A percentile compares a stretch with the other conserved stretches of the same genome.
These are phyloP conservation scores for Mythimna vitellina DNA, from an alignment of 2,888 invertebrate genomes.

Conservation along the genomic window DNA sequence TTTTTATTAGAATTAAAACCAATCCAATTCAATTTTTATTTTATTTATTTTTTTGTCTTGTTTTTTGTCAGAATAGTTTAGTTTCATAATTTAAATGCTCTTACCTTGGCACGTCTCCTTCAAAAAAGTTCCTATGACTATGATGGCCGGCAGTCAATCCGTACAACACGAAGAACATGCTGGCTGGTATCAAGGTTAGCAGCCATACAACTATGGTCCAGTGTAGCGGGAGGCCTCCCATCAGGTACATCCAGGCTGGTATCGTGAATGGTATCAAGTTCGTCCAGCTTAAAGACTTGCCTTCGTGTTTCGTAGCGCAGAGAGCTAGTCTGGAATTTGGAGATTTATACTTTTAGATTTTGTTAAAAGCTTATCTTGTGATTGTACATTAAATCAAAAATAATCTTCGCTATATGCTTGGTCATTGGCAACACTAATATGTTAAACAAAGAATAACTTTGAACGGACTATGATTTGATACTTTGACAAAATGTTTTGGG, in stretches of 20 bases:
- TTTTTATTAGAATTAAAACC: too few relatives aligned
- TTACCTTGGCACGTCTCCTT: conserved; percentile 94
- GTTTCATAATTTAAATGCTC: neutral
- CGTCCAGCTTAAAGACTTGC: conserved; percentile 74
- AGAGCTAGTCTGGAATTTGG: conserved; percentile 70
- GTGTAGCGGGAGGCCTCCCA: conserved; percentile 77
- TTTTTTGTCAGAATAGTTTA: too few relatives aligned
- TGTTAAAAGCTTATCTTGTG: neutral
- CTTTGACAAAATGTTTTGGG: too few relatives aligned
- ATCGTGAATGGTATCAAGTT: conserved; percentile 78
- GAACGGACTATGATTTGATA: too few relatives aligned
- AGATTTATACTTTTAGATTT: neutral
- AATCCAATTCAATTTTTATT: too few relatives aligned
- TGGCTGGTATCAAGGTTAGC: conserved; percentile 84
- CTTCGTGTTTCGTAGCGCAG: conserved; percentile 69
- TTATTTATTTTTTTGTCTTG: too few relatives aligned
- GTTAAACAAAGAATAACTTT: too few relatives aligned
- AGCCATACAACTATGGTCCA: conserved; percentile 90
- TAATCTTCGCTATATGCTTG: neutral
- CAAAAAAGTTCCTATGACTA: conserved; percentile 95
- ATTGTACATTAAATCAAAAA: neutral
- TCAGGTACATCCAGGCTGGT: conserved; percentile 84
- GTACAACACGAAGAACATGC: conserved; percentile 92
- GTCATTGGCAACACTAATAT: too few relatives aligned
- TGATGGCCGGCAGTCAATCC: conserved; percentile 96